Evolutionary conservation across 2,113 vertebrate species (phyloP), one percentile per base, ranked within the genome.

Genomic region (Plecturocebus donacophilus): DNA sequence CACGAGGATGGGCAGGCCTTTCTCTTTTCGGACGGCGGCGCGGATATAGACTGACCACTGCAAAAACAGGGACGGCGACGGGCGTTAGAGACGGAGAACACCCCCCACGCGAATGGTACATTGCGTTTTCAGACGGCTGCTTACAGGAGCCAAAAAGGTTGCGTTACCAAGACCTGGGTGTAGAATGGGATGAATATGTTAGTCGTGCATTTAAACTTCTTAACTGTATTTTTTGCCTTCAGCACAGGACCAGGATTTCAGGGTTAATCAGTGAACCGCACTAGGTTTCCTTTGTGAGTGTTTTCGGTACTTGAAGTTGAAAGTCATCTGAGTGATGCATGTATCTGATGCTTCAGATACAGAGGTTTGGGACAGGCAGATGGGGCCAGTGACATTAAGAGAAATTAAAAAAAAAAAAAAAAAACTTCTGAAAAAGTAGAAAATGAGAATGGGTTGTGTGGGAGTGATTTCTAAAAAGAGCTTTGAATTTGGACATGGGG

Each of bases 21-120:
- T 99, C 97, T 99, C 99, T 91, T 99, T 99, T 73, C 99, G 99
- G 94, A 99, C 99, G 2, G 99, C 99, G 32, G 99, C 99, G 1
- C 99, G 99, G 96, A 99, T 99, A 91, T 99, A 99, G 91, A 99
- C 99, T 0, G 99, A 99, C 99, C 99, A 99, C 99, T 99, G 98
- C 5, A 92, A 95, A 97, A 68, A 98, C 81, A 99, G 4, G 56
- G 73, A 93, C 76, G 56, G 96, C 23, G 38, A 6, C 82, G 11
- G 96, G 2, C 0, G 0, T 95, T 1, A 97, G 85, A 35, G 58
- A 73, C 4, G 56, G 68, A 16, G 16, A 2, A 30, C 47, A 21
- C 10, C n/a, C 16, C 5, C 0, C 0, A 0, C 8, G 58, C n/a
- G 23, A 58, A 9, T 1, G 21, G 70, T 20, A 3, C 4, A 0